Evolutionary conservation across 2,113 vertebrate genomes (phyloP).

Genomic region (Platycercus adscitus): DNA sequence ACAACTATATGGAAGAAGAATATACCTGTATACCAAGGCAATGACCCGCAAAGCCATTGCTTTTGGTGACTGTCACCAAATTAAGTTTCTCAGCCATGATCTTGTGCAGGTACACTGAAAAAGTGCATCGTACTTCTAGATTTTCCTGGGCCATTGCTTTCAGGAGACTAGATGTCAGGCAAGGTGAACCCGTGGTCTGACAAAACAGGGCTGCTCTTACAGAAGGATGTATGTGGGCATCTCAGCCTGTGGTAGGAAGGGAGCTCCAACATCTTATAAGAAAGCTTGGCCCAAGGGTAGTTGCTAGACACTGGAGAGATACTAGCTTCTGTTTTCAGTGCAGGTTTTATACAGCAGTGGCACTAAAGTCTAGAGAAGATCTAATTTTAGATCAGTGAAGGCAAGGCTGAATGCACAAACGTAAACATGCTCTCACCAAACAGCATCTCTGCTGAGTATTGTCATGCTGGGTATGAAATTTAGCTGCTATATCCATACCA

Average conservation of each 20-base stretch:
- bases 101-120: neutral
- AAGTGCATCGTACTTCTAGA: neutral
- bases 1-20: neutral
- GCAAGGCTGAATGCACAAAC: neutral
- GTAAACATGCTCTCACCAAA: neutral
- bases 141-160: neutral
- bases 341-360: neutral
- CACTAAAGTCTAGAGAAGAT: neutral
- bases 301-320: neutral
- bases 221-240: neutral
- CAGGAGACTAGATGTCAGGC: neutral
- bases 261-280: neutral
- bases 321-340: neutral
- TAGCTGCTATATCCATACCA: neutral
- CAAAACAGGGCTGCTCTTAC: neutral
- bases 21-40: neutral
- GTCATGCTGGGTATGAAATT: neutral
- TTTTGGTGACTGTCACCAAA: neutral
- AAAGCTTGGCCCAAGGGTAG: neutral
- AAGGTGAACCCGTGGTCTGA: neutral
- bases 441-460: neutral
- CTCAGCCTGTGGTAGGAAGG: neutral
- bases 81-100: neutral
- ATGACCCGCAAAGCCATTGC: neutral
- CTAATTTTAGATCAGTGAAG: neutral